Conservation (phyloP, 1,140 invertebrate species). For the Zeugodacus cucurbitae region DNA sequence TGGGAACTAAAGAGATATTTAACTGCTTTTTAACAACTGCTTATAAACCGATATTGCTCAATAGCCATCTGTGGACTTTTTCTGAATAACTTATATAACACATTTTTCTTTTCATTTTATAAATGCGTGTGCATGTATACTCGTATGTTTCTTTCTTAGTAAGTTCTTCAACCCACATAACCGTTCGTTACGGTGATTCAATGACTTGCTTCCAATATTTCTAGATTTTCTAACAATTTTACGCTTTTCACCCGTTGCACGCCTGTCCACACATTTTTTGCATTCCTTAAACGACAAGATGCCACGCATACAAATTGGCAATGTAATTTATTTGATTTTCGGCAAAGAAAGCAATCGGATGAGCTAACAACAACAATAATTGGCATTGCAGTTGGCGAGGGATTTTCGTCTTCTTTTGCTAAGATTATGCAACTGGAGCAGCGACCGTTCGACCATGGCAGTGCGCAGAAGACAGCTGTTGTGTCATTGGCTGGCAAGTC, state of each 20-base stretch:
- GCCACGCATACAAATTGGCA: not conserved
- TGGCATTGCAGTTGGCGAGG: not conserved
- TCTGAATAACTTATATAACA: too few relatives aligned
- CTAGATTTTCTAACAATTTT: not conserved
- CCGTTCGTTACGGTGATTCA: not conserved
- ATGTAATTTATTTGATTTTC: conserved; percentile 31
- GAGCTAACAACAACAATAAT: not conserved
- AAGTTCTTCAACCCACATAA: not conserved
- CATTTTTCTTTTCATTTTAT: too few relatives aligned
- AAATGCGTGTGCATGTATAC: not conserved
- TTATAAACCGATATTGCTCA: not conserved
- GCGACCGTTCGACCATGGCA: not conserved
- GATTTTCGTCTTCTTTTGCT: not conserved
- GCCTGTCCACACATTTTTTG: not conserved
- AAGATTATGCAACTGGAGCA: conserved; percentile 28
- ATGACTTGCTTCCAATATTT: not conserved
- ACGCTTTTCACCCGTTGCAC: not conserved
- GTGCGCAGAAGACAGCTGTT: conserved; percentile 9
- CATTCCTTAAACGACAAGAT: not conserved
- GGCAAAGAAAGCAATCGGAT: not conserved
- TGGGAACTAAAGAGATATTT: not conserved
- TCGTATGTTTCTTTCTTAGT: not conserved
- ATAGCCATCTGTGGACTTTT: not conserved
- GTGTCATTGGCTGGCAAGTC: not conserved
- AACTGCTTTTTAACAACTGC: not conserved